Evolutionary conservation across 2,113 vertebrate genomes (phyloP).

Genomic region (Cryptomyrus ogoouensis): DNA sequence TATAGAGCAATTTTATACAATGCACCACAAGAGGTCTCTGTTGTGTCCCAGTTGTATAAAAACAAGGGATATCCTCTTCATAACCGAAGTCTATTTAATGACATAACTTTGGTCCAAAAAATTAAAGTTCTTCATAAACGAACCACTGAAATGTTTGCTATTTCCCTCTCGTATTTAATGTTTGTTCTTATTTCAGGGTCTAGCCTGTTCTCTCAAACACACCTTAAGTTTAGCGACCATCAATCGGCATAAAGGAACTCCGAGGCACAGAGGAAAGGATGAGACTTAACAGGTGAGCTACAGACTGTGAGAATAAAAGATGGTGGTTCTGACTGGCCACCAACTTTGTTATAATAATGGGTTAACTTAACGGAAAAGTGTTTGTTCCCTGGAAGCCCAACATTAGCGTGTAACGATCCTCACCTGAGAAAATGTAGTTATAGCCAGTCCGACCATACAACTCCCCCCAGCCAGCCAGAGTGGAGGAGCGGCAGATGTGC

Average conservation of each 20-base stretch:
- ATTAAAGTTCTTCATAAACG: not conserved
- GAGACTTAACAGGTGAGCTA: not conserved
- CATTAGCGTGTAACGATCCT: not conserved
- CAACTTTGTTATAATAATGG: not conserved
- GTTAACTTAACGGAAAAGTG: not conserved
- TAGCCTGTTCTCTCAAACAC: not conserved
- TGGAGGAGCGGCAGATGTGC: slow-evolving; percentile 96
- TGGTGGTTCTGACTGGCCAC: not conserved
- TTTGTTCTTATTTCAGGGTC: not conserved
- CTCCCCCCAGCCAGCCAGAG: slow-evolving; percentile 94
- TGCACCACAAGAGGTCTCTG: not conserved
- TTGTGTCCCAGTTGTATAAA: not conserved
- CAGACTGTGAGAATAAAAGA: not conserved
- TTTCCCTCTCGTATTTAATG: not conserved
- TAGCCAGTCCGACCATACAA: slow-evolving; percentile 94
- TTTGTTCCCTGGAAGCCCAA: not conserved
- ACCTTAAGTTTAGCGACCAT: not conserved
- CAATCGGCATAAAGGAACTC: not conserved
- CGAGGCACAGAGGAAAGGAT: not conserved
- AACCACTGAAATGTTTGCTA: not conserved
- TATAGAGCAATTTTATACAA: not conserved
- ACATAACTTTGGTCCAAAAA: not conserved
- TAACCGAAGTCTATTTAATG: not conserved
- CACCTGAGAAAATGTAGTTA: slow-evolving; percentile 98
- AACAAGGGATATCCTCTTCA: not conserved